Evolutionary conservation across 1,140 invertebrate genomes (phyloP), one percentile per base, ranked within the genome.

Genomic region (Drosophila dunni): DNA sequence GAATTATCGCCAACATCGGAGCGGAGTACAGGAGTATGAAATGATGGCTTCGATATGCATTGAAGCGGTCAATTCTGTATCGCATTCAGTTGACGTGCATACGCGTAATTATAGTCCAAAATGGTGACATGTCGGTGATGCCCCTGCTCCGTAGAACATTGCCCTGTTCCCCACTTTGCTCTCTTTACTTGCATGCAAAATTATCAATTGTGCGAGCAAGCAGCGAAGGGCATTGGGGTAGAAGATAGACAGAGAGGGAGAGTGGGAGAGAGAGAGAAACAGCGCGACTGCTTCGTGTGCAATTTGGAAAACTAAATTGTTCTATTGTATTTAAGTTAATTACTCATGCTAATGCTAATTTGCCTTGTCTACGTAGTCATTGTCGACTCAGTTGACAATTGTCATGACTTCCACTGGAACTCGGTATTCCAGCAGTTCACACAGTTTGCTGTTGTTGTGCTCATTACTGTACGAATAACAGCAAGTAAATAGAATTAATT

Each of bases 241-340:
- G 9, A 17, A 11, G 3, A 33, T 15, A 44, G 29, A 36, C 7
- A 24, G 33, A 36, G 51, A 33, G 24, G 24, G 17, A 2, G 20
- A 15, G 38, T 17, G 11, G 15, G 34, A 40, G 9, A 33, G 44
- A 5, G n/a, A 64, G 7, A 44, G 17, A 8, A 33, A 51, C 65
- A 1, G 29, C 63, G 68, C 65, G 24, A 29, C 24, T 56, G 83
- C 40, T 50, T 69, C 80, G 66, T 67, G 70, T 73, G 71, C 85
- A 89, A 89, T 89, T 89, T 78, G 74, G 63, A 84, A 86, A 89
- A 84, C 85, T 90, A 89, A 89, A 89, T 89, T 89, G 80, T 89
- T 81, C 84, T 84, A 89, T 89, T 89, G 84, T 89, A 89, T 89
- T 89, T 89, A 89, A 89, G 84, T 89, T 89, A 89, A 89, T 89